These are phyloP conservation scores for Metellina segmentata DNA, from an alignment of 2,888 invertebrate genomes.

Conservation along the genomic window DNA sequence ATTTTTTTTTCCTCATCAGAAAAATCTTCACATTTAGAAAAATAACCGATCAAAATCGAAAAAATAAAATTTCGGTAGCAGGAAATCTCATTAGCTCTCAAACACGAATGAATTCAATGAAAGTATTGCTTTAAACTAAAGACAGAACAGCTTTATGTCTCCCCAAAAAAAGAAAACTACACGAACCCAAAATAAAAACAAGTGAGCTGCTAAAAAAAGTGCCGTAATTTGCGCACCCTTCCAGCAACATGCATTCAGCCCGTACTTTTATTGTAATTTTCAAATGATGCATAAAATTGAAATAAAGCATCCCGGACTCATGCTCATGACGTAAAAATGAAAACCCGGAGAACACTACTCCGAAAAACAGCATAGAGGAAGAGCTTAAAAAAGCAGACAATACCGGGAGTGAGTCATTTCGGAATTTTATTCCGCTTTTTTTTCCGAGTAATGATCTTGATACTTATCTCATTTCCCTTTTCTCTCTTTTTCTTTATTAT, in stretches of 20 bases:
- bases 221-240: background rate
- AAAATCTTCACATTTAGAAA: background rate
- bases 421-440: conserved; percentile 23
- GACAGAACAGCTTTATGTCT: background rate
- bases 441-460: conserved; percentile 49
- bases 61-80: background rate
- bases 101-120: background rate
- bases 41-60: background rate
- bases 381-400: background rate
- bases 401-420: conserved; percentile 24
- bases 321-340: background rate
- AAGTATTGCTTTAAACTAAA: background rate
- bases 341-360: background rate
- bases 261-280: background rate
- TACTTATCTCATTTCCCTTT: conserved; percentile 61
- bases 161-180: background rate
- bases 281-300: conserved; percentile 31
- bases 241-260: background rate
- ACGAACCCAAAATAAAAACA: background rate
- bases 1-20: too few species aligned
- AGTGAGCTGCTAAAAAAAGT: background rate
- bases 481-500: conserved; percentile 13
- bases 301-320: background rate
- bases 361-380: background rate
- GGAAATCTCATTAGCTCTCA: background rate